Percentiles rank a stretch among this genome's conserved stretches.
Evolutionary conservation across 2,113 vertebrate genomes (phyloP).

Genomic region (Todiramphus saurophagus): DNA sequence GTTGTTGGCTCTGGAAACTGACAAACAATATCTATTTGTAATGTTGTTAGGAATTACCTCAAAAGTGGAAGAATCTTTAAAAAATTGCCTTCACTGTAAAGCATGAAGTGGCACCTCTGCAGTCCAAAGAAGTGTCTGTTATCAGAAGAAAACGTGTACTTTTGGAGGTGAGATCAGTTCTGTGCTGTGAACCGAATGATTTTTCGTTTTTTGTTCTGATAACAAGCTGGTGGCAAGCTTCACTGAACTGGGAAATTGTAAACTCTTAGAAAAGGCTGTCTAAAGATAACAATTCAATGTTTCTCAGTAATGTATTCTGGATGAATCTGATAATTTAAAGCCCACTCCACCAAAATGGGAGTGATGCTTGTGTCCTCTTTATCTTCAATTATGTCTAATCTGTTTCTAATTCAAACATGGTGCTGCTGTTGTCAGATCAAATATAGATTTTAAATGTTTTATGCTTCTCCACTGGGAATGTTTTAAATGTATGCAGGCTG

Average conservation of each 20-base stretch:
- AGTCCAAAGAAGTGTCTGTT: slow-evolving; percentile 85
- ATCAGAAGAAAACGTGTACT: slow-evolving; percentile 89
- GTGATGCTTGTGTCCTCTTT: slow-evolving; percentile 90
- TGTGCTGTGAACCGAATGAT: slow-evolving; percentile 91
- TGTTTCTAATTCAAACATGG: slow-evolving; percentile 90
- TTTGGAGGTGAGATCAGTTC: slow-evolving; percentile 91
- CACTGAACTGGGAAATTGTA: slow-evolving; percentile 99
- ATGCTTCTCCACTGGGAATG: slow-evolving; percentile 69
- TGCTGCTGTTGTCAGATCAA: slow-evolving; percentile 91
- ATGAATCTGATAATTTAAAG: slow-evolving; percentile 94
- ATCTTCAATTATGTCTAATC: slow-evolving; percentile 95
- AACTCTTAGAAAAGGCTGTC: slow-evolving; percentile 95
- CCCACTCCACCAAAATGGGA: slow-evolving; percentile 89
- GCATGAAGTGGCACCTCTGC: slow-evolving; percentile 71
- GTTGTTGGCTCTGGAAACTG: neutral
- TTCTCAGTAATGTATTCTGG: slow-evolving; percentile 91
- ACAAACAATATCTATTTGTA: slow-evolving; percentile 42
- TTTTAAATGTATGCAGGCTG: slow-evolving; percentile 59
- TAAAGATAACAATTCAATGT: slow-evolving; percentile 98
- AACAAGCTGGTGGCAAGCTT: slow-evolving; percentile 97
- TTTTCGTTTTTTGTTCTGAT: slow-evolving; percentile 94
- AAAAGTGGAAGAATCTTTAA: slow-evolving; percentile 78
- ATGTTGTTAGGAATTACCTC: slow-evolving; percentile 64
- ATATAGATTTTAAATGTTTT: slow-evolving; percentile 90
- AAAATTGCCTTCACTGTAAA: slow-evolving; percentile 81